Conservation (phyloP, 2,888 invertebrate genomes). For the Elmis aenea region DNA sequence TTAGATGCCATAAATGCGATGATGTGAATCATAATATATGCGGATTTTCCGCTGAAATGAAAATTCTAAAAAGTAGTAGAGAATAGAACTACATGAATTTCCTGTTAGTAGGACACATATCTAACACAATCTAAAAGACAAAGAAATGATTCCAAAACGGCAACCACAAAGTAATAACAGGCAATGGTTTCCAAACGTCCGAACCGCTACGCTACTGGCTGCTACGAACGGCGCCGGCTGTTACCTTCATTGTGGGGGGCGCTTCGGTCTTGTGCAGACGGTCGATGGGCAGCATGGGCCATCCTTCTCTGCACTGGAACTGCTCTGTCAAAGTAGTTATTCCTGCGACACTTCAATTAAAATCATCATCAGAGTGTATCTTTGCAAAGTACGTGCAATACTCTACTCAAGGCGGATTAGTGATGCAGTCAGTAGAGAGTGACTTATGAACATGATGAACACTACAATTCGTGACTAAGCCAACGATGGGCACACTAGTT, state of each 20-base stretch:
- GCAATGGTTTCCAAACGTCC: constrained; percentile 24
- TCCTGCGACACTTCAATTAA: constrained; percentile 41
- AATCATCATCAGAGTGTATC: constrained; percentile 38
- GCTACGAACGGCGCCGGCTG: constrained; percentile 31
- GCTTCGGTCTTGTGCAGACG: constrained; percentile 8
- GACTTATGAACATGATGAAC: constrained; percentile 34
- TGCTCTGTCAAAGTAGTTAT: constrained; percentile 25
- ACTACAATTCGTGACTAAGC: constrained; percentile 20
- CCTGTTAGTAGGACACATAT: constrained; percentile 18
- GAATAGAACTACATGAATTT: constrained; percentile 8
- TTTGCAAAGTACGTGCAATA: constrained; percentile 36
- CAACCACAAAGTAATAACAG: constrained; percentile 20
- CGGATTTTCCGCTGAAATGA: constrained; percentile 16
- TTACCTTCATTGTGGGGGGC: constrained; percentile 34
- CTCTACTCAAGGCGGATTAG: constrained; percentile 41
- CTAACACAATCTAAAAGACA: constrained; percentile 21
- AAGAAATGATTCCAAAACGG: constrained; percentile 17
- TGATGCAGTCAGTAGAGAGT: constrained; percentile 40
- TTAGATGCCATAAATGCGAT: constrained; percentile 9
- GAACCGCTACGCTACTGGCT: constrained; percentile 35
- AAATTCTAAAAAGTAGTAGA: constrained; percentile 12
- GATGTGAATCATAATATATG: no score
- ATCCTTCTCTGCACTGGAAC: constrained; percentile 20
- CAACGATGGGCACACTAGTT: constrained; percentile 32
- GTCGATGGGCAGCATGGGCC: constrained; percentile 11